Evolutionary conservation across 1,140 invertebrate genomes (phyloP).

Genomic region (Tetranychus urticae): DNA sequence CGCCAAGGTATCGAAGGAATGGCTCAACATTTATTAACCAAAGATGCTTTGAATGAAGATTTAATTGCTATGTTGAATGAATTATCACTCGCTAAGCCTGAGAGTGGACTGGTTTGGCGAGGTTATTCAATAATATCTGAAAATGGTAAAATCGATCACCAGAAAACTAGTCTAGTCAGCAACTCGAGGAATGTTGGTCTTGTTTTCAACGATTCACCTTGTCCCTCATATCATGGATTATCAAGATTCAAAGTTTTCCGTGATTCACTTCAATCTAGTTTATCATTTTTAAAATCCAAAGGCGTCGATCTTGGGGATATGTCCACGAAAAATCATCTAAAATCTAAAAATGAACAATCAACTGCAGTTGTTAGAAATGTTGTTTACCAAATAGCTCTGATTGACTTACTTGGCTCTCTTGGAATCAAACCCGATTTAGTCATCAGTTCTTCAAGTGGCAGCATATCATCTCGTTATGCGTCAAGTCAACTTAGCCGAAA

Average conservation of each 20-base stretch:
- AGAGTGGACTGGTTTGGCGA: not conserved
- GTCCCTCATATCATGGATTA: not conserved
- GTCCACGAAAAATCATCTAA: no score
- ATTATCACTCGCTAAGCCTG: constrained; percentile 29
- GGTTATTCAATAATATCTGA: not conserved
- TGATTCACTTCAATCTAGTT: no score
- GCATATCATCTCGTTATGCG: not conserved
- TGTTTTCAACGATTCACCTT: not conserved
- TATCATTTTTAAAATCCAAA: no score
- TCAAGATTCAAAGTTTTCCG: no score
- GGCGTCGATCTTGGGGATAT: no score
- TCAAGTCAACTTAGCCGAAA: no score
- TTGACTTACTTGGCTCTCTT: not conserved
- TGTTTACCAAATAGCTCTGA: no score
- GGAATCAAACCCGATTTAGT: not conserved
- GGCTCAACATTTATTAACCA: no score
- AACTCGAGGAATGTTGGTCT: not conserved
- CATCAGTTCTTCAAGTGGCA: not conserved
- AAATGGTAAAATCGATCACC: not conserved
- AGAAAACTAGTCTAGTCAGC: not conserved
- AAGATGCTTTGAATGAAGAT: not conserved
- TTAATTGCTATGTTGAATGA: not conserved
- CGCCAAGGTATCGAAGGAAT: not conserved
- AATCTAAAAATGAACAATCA: no score
- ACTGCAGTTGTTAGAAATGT: no score